Evolutionary conservation across 2,797 vertebrate genomes (phyloP).

Genomic region (Petrocephalus schoutedeni): DNA sequence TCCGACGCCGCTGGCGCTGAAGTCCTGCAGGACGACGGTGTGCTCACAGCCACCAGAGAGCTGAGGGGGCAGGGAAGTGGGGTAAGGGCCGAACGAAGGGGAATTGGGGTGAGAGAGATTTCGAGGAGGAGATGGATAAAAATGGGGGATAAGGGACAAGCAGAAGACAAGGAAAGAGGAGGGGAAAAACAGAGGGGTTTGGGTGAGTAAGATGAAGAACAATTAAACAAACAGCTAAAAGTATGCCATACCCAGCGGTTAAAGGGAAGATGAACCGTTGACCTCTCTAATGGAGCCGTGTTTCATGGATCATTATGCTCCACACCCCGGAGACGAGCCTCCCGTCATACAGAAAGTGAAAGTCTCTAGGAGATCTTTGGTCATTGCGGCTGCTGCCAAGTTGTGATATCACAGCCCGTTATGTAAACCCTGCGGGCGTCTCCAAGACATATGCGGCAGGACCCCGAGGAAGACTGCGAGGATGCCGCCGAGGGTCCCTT

Average conservation of each 20-base stretch:
- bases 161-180: neutral
- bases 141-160: neutral
- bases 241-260: neutral
- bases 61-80: constrained; percentile 50
- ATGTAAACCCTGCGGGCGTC: neutral
- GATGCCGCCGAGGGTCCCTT: too few species aligned
- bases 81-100: constrained; percentile 26
- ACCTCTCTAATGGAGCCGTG: neutral
- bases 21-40: constrained; percentile 93
- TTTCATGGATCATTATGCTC: neutral
- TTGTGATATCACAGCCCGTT: neutral
- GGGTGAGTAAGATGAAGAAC: neutral
- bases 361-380: neutral
- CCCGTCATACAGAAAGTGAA: neutral
- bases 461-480: neutral
- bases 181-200: neutral
- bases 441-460: neutral
- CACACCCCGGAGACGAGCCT: neutral
- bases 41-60: constrained; percentile 94
- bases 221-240: neutral
- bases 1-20: constrained; percentile 73
- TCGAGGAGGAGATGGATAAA: neutral
- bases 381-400: neutral
- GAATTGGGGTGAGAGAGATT: constrained; percentile 32
- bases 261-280: neutral